Evolutionary conservation across 2,888 invertebrate genomes (phyloP).

Genomic region (Molorchus minor): DNA sequence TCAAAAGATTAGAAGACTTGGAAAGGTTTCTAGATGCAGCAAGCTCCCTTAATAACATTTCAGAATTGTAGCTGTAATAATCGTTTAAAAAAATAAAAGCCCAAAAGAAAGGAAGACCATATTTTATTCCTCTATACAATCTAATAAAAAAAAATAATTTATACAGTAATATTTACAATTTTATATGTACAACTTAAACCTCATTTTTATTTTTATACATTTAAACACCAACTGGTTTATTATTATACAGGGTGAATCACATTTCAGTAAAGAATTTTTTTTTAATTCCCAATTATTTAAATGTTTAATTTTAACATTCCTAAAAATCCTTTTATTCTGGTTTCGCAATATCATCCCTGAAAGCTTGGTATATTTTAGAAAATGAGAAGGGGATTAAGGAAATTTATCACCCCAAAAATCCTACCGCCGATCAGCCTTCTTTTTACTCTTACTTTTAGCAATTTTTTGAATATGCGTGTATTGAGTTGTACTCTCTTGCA

Average conservation of each 20-base stretch:
- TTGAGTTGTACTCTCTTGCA: slow-evolving; percentile 8
- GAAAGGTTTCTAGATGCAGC: slow-evolving; percentile 62
- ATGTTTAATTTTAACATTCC: too few species aligned
- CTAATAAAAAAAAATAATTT: slow-evolving; percentile 21
- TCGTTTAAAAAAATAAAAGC: too few species aligned
- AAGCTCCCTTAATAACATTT: slow-evolving; percentile 45
- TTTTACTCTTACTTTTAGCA: slow-evolving; percentile 2
- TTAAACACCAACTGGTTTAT: too few species aligned
- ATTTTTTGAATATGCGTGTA: slow-evolving; percentile 33
- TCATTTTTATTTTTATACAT: not conserved
- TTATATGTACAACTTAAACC: slow-evolving; percentile 24
- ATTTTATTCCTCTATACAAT: slow-evolving; percentile 6
- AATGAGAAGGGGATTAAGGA: too few species aligned
- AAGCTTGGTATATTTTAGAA: too few species aligned
- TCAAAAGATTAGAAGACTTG: slow-evolving; percentile 61
- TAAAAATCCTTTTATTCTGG: too few species aligned
- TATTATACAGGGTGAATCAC: too few species aligned
- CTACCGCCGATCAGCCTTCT: not conserved
- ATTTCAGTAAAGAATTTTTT: too few species aligned
- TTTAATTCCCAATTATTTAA: too few species aligned
- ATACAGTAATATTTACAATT: slow-evolving; percentile 18
- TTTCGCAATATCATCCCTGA: too few species aligned
- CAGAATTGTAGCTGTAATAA: slow-evolving; percentile 32
- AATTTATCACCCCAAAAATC: too few species aligned
- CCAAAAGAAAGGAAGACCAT: slow-evolving; percentile 4